Conservation (phyloP, 2,888 invertebrate genomes). For the Leptopilina syphax region DNA sequence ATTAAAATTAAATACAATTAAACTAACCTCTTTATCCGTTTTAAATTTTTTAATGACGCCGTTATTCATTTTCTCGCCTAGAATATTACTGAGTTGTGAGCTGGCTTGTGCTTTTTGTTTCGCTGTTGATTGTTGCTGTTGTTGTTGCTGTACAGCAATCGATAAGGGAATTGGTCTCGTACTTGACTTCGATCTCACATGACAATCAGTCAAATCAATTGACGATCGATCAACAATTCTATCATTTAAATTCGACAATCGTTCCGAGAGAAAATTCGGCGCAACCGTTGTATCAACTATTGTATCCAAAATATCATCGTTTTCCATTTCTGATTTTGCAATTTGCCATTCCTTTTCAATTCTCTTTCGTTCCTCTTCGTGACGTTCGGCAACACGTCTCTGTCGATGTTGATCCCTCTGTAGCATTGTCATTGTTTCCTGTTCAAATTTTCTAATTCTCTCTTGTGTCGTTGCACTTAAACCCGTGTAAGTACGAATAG, state of each 20-base stretch:
- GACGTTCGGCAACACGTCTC: constrained; percentile 72
- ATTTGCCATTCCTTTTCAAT: constrained; percentile 78
- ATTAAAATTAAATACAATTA: background rate
- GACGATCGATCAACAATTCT: constrained; percentile 59
- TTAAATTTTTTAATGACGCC: constrained; percentile 76
- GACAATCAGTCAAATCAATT: constrained; percentile 56
- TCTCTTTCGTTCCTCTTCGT: constrained; percentile 78
- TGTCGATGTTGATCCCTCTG: constrained; percentile 75
- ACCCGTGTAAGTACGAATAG: constrained; percentile 81
- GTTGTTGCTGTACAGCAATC: constrained; percentile 68
- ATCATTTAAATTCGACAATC: constrained; percentile 64
- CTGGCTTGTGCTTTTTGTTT: constrained; percentile 66
- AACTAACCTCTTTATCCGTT: constrained; percentile 73
- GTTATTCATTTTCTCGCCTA: constrained; percentile 68
- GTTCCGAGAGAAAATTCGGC: constrained; percentile 61
- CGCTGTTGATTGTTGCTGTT: constrained; percentile 67
- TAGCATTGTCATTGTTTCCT: constrained; percentile 86
- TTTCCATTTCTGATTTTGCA: constrained; percentile 79
- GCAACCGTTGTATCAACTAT: constrained; percentile 75
- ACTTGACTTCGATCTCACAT: constrained; percentile 60
- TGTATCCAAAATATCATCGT: constrained; percentile 78
- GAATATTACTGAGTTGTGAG: constrained; percentile 60
- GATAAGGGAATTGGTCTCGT: constrained; percentile 65
- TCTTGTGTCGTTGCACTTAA: constrained; percentile 81
- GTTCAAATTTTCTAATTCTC: constrained; percentile 84